Evolutionary conservation across 2,113 vertebrate species (phyloP).

Genomic region (Neolamprologus devosi): DNA sequence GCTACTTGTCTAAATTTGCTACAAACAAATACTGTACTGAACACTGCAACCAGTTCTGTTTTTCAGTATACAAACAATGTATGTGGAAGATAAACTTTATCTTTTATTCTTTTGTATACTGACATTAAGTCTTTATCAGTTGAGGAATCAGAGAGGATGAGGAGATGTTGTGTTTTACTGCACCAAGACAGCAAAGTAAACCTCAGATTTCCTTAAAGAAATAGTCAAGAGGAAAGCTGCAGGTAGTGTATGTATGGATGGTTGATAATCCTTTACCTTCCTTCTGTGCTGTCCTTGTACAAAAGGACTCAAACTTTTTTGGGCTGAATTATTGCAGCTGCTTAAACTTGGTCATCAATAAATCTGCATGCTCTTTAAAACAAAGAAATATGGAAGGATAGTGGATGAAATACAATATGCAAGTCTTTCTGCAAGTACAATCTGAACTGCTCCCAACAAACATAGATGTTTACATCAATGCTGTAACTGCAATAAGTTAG

Average conservation of each 20-base stretch:
- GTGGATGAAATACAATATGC: not conserved
- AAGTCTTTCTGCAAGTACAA: not conserved
- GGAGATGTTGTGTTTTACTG: not conserved
- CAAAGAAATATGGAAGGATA: not conserved
- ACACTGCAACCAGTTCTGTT: not conserved
- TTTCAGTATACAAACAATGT: not conserved
- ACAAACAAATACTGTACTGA: not conserved
- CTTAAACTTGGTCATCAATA: not conserved
- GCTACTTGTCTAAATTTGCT: not conserved
- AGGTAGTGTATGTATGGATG: not conserved
- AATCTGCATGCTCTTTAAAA: not conserved
- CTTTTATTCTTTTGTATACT: not conserved
- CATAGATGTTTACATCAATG: too few relatives aligned
- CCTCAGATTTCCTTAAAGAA: not conserved
- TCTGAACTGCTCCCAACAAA: too few relatives aligned
- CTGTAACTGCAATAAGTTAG: too few relatives aligned
- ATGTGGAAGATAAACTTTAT: not conserved
- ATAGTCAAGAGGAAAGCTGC: not conserved
- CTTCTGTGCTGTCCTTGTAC: not conserved
- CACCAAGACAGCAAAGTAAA: not conserved
- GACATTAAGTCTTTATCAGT: not conserved
- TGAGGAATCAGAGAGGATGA: not conserved
- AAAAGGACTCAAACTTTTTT: not conserved
- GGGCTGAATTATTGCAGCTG: not conserved
- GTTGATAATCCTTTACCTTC: not conserved